Evolutionary conservation across 1,140 invertebrate species (phyloP).

Genomic region (Papilio xuthus): DNA sequence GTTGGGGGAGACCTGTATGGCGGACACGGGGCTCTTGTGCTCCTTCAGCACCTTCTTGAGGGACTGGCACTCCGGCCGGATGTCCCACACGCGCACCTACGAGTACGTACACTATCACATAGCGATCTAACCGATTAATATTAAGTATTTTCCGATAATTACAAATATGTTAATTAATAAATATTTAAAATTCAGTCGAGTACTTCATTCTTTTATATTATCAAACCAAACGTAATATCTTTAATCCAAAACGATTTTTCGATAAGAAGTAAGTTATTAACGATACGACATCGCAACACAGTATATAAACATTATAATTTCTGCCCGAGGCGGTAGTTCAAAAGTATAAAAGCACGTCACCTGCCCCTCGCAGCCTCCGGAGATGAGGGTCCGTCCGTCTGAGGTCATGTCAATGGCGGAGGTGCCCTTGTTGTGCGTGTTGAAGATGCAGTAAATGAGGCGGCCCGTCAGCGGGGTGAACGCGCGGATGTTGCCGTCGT

Average conservation of each 20-base stretch:
- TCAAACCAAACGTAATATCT: too few relatives aligned
- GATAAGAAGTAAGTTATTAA: too few relatives aligned
- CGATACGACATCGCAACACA: neutral
- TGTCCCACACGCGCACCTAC: conserved; percentile 89
- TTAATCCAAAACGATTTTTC: too few relatives aligned
- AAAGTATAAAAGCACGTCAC: conserved; percentile 60
- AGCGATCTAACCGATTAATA: neutral
- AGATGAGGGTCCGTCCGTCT: conserved; percentile 88
- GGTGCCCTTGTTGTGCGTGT: conserved; percentile 94
- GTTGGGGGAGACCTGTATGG: conserved; percentile 88
- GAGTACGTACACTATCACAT: neutral
- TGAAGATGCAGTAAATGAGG: conserved; percentile 89
- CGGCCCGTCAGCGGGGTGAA: conserved; percentile 92
- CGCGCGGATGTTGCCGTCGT: conserved; percentile 93
- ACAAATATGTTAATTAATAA: too few relatives aligned
- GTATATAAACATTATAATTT: neutral
- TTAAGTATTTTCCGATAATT: neutral
- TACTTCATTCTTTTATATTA: too few relatives aligned
- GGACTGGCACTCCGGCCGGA: conserved; percentile 84
- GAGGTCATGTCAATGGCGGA: conserved; percentile 88
- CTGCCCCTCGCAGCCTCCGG: conserved; percentile 94
- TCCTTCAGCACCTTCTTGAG: conserved; percentile 90
- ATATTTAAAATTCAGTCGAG: too few relatives aligned
- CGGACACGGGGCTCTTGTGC: conserved; percentile 93
- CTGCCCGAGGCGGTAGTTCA: neutral